A percentile compares a stretch with the other conserved stretches of the same genome.
These are phyloP conservation scores for Euzetes globulus DNA, from an alignment of 2,888 invertebrate genomes.

Conservation along the genomic window DNA sequence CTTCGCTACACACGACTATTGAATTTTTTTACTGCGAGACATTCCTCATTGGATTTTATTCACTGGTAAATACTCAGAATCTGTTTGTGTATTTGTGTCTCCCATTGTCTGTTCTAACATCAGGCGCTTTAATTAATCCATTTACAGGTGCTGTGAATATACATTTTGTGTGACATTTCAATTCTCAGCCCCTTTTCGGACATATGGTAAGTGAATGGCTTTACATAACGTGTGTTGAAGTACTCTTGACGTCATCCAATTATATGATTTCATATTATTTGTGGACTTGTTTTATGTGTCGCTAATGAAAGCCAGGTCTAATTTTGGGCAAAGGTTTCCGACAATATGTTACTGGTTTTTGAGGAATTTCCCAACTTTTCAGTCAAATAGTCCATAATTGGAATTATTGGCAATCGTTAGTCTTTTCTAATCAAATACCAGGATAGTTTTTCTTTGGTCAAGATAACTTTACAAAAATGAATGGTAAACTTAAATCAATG, in stretches of 20 bases:
- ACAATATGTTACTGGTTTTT: no score
- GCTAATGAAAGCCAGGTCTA: no score
- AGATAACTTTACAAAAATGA: no score
- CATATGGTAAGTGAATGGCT: conserved; percentile 19
- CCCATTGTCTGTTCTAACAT: background rate
- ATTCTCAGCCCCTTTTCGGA: background rate
- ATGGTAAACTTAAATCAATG: no score
- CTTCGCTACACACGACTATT: no score
- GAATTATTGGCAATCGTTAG: no score
- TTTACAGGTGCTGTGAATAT: conserved; percentile 7
- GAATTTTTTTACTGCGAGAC: background rate
- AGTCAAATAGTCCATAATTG: no score
- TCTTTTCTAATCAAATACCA: no score
- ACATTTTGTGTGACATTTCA: conserved; percentile 2
- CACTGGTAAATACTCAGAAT: background rate
- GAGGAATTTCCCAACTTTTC: no score
- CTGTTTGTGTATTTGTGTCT: background rate
- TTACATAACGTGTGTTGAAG: background rate
- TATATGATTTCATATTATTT: background rate
- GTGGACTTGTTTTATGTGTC: no score
- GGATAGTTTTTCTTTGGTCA: no score
- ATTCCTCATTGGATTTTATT: background rate
- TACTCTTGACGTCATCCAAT: background rate
- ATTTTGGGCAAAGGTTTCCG: no score
- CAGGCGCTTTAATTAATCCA: background rate